Evolutionary conservation across 2,113 vertebrate genomes (phyloP), one percentile per base, ranked within the genome.

Genomic region (Oncorhynchus keta): DNA sequence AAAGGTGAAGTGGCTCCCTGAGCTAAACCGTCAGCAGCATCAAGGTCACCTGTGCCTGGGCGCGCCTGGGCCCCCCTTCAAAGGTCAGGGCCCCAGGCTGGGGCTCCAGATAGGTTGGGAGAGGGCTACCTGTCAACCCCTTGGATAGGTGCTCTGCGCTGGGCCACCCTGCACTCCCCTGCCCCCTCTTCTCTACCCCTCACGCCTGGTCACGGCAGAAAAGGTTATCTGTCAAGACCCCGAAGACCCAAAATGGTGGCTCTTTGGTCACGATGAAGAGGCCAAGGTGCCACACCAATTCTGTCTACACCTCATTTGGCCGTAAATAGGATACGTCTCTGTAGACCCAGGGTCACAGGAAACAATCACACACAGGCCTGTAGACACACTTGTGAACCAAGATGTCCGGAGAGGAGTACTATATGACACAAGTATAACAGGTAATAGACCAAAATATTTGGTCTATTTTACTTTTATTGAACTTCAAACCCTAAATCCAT

Each of bases 1-100:
- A 91, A 93, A 92, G 90, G 90, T 92, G 88, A 93, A 89, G 65
- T 26, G 62, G 74, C 49, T 89, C 91, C 86, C 73, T 61, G 22
- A 88, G 90, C 86, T 30, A 86, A 81, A 86, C 18, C n/a, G 0
- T 81, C 76, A 49, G 61, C 22, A 45, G 2, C 51, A 1, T 18
- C 1, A 13, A 18, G 26, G 30, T 81, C 76, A 88, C 78, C 84
- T 84, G 79, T 26, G 26, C 75, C 55, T 55, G n/a, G 22, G 59
- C 55, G 5, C 3, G 49, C 1, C 14, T 51, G 1, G 14, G 51
- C 51, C 51, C 51, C 72, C 59, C 76, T 72, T 20, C 55, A 90
- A 90, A 90, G 88, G 89, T 91, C 89, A 91, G 55, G 18, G 75
- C 73, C 79, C 45, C 9, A 0, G 72, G 69, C 26, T 3, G 2